Evolutionary conservation across 2,113 vertebrate genomes (phyloP).

Genomic region (Platanista minor): DNA sequence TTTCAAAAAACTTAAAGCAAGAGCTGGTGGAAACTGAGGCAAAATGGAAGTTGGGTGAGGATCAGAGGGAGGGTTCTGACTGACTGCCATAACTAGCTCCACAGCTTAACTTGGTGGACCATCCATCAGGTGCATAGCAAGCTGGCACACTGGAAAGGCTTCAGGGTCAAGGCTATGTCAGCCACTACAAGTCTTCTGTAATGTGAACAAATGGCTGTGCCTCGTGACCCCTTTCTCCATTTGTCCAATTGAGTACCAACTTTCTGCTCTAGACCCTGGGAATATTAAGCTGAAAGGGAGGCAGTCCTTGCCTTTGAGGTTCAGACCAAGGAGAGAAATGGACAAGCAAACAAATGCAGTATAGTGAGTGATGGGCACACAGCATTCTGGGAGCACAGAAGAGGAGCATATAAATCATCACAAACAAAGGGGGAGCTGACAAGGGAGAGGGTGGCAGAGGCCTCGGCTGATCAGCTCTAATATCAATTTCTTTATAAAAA

Average conservation of each 20-base stretch:
- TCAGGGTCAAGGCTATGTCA: not conserved
- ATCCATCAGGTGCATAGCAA: not conserved
- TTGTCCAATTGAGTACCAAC: not conserved
- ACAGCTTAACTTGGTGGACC: not conserved
- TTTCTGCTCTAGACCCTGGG: not conserved
- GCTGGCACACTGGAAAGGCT: not conserved
- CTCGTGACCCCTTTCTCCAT: not conserved
- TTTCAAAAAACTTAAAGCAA: not conserved
- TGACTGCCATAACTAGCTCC: not conserved
- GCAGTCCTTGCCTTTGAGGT: not conserved
- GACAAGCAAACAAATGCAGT: not conserved
- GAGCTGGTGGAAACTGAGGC: not conserved
- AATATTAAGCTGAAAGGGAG: not conserved
- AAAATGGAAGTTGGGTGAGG: not conserved
- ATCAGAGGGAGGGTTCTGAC: not conserved
- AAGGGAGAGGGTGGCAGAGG: not conserved
- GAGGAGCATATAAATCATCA: not conserved
- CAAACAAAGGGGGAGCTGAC: not conserved
- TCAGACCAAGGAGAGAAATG: not conserved
- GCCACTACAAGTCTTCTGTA: not conserved
- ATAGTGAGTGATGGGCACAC: not conserved
- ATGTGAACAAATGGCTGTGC: not conserved
- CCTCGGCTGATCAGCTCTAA: not conserved
- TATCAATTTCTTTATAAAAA: not conserved
- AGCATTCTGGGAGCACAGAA: not conserved